Evolutionary conservation across 1,140 invertebrate genomes (phyloP).

Genomic region (Drosophila sechellia): DNA sequence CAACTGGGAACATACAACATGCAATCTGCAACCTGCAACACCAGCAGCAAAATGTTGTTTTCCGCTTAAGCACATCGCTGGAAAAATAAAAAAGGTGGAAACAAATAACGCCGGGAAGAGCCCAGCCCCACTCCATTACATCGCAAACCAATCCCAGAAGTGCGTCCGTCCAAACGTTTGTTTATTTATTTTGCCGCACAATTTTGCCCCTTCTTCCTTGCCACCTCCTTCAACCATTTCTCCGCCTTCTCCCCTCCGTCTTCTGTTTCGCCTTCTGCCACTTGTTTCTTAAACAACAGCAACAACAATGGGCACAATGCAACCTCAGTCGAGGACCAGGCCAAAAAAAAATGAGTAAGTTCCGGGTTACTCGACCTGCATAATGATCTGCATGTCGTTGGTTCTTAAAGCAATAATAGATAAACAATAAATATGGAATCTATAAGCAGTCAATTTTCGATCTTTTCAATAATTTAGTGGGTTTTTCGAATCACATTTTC

Average conservation of each 20-base stretch:
- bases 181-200: conserved; percentile 64
- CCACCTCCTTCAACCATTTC: background rate
- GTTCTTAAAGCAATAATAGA: background rate
- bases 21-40: conserved; percentile 23
- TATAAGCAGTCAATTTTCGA: background rate
- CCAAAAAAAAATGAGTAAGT: background rate
- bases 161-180: conserved; percentile 33
- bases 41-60: conserved; percentile 69
- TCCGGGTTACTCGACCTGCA: background rate
- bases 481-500: too few species aligned
- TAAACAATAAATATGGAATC: background rate
- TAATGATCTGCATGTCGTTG: background rate
- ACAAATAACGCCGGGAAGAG: conserved; percentile 17
- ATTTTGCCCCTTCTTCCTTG: conserved; percentile 16
- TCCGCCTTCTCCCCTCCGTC: background rate
- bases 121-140: background rate
- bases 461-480: too few species aligned
- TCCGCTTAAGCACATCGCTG: conserved; percentile 78
- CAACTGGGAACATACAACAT: conserved; percentile 31
- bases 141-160: conserved; percentile 45
- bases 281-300: conserved; percentile 35
- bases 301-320: conserved; percentile 28
- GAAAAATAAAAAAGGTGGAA: background rate
- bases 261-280: background rate
- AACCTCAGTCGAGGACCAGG: conserved; percentile 44